phyloP scores from a whole-genome alignment of 2,113 vertebrate species.

The Ptyas mucosa region DNA sequence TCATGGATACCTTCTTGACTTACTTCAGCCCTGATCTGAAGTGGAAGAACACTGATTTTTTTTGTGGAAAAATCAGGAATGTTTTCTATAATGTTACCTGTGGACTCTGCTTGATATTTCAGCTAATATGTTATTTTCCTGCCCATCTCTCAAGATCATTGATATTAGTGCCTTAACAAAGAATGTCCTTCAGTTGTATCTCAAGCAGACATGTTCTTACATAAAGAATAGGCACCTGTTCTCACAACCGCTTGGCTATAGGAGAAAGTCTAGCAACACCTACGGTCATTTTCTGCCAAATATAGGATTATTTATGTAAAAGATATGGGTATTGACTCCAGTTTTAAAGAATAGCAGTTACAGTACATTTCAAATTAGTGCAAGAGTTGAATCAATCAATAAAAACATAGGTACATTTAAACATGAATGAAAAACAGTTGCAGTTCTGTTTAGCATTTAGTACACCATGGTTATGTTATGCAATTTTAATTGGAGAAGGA shows the following conservation, averaged over 20 bases:
- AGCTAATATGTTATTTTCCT: not conserved
- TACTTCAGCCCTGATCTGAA: not conserved
- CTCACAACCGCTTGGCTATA: not conserved
- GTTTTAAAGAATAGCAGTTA: not conserved
- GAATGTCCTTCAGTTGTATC: not conserved
- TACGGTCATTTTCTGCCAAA: not conserved
- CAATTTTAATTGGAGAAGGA: not conserved
- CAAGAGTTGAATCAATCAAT: not conserved
- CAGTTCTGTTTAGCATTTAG: not conserved
- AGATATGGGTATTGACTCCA: not conserved
- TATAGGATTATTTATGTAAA: not conserved
- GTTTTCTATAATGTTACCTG: not conserved
- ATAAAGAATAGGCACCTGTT: not conserved
- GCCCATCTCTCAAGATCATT: not conserved
- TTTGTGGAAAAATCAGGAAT: not conserved
- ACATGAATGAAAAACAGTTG: not conserved
- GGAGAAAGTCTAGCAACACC: not conserved
- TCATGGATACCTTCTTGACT: not conserved
- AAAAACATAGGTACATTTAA: not conserved
- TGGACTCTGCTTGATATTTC: not conserved
- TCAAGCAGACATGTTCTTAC: not conserved
- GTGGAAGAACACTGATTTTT: not conserved
- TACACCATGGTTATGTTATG: not conserved
- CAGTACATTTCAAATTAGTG: not conserved
- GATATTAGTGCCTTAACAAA: not conserved